Evolutionary conservation across 2,888 invertebrate species (phyloP).

Genomic region (Trimorus sp.): DNA sequence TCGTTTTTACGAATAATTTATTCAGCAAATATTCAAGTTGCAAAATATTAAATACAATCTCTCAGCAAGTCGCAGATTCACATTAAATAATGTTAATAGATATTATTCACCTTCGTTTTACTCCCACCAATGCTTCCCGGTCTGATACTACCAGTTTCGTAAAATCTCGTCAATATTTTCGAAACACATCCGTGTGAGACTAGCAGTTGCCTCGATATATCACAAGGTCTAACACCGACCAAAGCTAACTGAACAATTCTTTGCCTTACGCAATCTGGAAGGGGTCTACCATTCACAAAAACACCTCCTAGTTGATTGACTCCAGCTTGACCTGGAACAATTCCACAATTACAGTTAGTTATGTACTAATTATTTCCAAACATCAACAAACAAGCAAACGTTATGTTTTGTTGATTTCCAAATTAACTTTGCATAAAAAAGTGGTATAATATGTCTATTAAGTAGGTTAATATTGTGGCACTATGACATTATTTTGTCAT

Average conservation of each 20-base stretch:
- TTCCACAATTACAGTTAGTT: neutral
- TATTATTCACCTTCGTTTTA: conserved; percentile 91
- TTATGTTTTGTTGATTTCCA: too few relatives aligned
- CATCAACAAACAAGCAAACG: too few relatives aligned
- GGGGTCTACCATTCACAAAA: conserved; percentile 98
- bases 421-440: too few relatives aligned
- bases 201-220: conserved; percentile 96
- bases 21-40: too few relatives aligned
- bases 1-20: too few relatives aligned
- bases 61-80: neutral
- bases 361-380: neutral
- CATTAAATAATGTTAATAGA: neutral
- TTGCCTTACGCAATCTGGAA: conserved; percentile 96
- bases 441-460: too few relatives aligned
- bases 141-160: conserved; percentile 97
- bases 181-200: conserved; percentile 99
- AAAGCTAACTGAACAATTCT: conserved; percentile 97
- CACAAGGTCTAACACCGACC: conserved; percentile 97
- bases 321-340: conserved; percentile 93
- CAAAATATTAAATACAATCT: neutral
- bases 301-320: conserved; percentile 98
- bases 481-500: too few relatives aligned
- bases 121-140: conserved; percentile 98
- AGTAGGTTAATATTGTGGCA: too few relatives aligned
- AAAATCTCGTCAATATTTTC: conserved; percentile 97